phyloP scores from a whole-genome alignment of 2,113 vertebrate genomes.

The Numenius arquata region DNA sequence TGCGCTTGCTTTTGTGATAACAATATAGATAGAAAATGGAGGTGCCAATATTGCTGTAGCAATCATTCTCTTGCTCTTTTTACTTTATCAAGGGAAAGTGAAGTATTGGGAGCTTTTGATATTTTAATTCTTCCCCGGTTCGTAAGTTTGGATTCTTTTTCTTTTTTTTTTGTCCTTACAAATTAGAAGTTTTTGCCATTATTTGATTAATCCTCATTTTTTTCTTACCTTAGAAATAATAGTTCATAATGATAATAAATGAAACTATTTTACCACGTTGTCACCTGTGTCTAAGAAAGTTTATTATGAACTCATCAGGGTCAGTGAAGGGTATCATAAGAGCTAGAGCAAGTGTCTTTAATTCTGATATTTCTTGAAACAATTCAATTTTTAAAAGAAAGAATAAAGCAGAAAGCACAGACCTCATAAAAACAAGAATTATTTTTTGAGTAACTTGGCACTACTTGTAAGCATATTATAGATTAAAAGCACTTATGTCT shows the following conservation, averaged over 20 bases:
- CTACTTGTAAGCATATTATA: background rate
- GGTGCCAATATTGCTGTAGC: background rate
- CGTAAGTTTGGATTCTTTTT: background rate
- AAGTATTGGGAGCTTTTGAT: background rate
- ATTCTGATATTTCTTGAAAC: background rate
- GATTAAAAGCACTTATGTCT: background rate
- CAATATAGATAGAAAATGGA: background rate
- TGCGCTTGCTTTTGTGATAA: background rate
- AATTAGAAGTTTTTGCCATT: background rate
- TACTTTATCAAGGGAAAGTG: background rate
- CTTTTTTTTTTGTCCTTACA: background rate
- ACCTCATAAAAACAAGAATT: background rate
- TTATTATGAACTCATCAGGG: background rate
- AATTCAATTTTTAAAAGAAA: background rate
- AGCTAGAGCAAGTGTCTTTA: background rate
- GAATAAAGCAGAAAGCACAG: background rate
- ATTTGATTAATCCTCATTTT: background rate
- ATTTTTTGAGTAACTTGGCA: background rate
- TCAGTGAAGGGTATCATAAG: background rate
- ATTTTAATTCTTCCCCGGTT: background rate
- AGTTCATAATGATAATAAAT: background rate
- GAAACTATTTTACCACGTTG: background rate
- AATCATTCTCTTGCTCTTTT: background rate
- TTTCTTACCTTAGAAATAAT: background rate
- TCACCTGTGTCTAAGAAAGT: background rate